A percentile compares a stretch with the other conserved stretches of the same genome.
These are phyloP conservation scores for Apantesis nais DNA, from an alignment of 2,888 invertebrate species.

Conservation along the genomic window DNA sequence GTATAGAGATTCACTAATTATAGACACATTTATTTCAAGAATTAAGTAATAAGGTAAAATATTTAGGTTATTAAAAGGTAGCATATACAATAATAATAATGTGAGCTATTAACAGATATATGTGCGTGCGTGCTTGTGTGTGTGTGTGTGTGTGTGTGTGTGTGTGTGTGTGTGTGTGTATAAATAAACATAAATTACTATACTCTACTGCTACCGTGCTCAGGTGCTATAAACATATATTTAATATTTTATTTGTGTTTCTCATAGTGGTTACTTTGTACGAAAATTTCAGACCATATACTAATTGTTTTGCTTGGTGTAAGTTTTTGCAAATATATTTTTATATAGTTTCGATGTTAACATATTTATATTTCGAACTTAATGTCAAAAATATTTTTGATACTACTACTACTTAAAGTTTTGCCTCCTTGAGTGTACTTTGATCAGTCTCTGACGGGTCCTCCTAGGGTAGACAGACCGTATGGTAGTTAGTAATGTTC, in stretches of 20 bases:
- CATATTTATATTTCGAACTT: background rate
- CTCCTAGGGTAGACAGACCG: background rate
- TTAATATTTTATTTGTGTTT: constrained; percentile 20
- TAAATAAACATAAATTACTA: constrained; percentile 18
- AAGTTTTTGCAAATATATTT: background rate
- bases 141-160: too few relatives aligned
- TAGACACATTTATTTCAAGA: background rate
- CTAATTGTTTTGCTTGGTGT: background rate
- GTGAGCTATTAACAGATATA: constrained; percentile 4
- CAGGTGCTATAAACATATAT: constrained; percentile 28
- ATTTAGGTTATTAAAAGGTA: constrained; percentile 20
- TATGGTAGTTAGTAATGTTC: background rate
- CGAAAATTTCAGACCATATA: constrained; percentile 3
- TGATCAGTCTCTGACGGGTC: background rate
- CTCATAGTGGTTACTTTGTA: constrained; percentile 1
- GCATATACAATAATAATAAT: constrained; percentile 1
- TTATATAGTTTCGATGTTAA: background rate
- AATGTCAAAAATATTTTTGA: background rate
- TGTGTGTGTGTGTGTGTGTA: constrained; percentile 8
- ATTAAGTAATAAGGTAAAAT: constrained; percentile 9
- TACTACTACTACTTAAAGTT: background rate
- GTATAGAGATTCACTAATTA: background rate
- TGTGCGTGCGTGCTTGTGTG: too few relatives aligned
- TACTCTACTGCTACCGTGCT: constrained; percentile 30
- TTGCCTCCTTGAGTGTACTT: background rate